Conservation (phyloP, 2,888 invertebrate genomes). For the Caenorhabditis sulstoni region DNA sequence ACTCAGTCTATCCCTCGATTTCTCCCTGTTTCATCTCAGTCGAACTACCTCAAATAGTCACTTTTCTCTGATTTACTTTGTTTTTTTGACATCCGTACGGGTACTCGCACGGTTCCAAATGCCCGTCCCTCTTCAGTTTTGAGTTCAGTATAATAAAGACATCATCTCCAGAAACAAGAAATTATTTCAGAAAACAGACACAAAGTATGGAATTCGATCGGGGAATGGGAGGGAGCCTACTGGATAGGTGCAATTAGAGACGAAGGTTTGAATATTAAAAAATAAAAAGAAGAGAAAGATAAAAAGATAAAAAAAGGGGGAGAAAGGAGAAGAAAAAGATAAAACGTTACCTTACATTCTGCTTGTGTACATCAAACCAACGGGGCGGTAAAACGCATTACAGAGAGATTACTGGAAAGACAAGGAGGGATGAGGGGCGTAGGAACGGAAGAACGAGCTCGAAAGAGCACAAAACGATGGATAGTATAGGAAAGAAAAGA, state of each 20-base stretch:
- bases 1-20: neutral
- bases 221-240: neutral
- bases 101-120: slow-evolving; percentile 27
- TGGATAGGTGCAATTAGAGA: slow-evolving; percentile 26
- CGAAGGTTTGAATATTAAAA: slow-evolving; percentile 3
- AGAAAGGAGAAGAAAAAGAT: slow-evolving; percentile 42
- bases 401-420: slow-evolving; percentile 7
- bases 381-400: slow-evolving; percentile 34
- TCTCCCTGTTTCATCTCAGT: slow-evolving; percentile 2
- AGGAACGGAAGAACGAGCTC: slow-evolving; percentile 11
- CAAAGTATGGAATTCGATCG: neutral
- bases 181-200: neutral
- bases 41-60: slow-evolving; percentile 37
- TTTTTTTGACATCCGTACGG: slow-evolving; percentile 10
- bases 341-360: slow-evolving; percentile 63
- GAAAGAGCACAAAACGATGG: slow-evolving; percentile 18
- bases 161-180: neutral
- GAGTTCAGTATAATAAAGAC: slow-evolving; percentile 18
- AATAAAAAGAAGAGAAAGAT: slow-evolving; percentile 9
- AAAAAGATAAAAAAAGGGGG: slow-evolving; percentile 15
- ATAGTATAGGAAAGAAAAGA: neutral
- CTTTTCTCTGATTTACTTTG: slow-evolving; percentile 4
- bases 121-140: neutral
- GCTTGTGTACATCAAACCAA: slow-evolving; percentile 40
- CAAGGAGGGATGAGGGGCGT: slow-evolving; percentile 10